Evolutionary conservation across 2,113 vertebrate genomes (phyloP).

Genomic region (Sarotherodon lohbergeri): DNA sequence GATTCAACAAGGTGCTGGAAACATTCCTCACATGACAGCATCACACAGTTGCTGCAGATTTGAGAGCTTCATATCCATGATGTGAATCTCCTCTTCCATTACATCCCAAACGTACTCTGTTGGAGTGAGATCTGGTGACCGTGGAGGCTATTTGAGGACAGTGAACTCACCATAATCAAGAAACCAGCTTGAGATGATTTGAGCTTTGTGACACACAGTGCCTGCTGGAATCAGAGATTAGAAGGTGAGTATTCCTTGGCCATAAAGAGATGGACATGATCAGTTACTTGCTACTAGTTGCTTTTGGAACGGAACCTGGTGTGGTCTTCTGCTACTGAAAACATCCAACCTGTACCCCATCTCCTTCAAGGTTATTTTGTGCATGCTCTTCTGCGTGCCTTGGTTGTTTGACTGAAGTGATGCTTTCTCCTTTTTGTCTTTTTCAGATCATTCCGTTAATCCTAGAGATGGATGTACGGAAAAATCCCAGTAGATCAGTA

Average conservation of each 20-base stretch:
- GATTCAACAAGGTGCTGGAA: not conserved
- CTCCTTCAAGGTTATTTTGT: not conserved
- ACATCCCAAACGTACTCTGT: not conserved
- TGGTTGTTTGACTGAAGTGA: not conserved
- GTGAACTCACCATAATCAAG: not conserved
- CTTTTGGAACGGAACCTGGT: not conserved
- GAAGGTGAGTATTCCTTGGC: not conserved
- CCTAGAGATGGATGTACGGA: not conserved
- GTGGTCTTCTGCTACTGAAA: not conserved
- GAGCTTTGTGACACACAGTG: not conserved
- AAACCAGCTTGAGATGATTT: not conserved
- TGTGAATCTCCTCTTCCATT: not conserved
- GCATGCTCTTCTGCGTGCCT: not conserved
- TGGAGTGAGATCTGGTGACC: not conserved
- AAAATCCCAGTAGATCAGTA: not conserved
- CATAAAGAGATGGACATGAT: not conserved
- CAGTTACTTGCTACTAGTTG: not conserved
- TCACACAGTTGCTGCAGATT: not conserved
- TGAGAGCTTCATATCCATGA: not conserved
- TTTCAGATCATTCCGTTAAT: not conserved
- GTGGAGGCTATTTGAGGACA: not conserved
- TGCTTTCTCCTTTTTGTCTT: not conserved
- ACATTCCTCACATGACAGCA: not conserved
- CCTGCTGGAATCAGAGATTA: not conserved
- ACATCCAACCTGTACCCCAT: not conserved